A percentile compares a stretch with the other conserved stretches of the same genome.
These are phyloP conservation scores for Tamias sibiricus DNA, from an alignment of 2,113 vertebrate genomes.

Conservation along the genomic window DNA sequence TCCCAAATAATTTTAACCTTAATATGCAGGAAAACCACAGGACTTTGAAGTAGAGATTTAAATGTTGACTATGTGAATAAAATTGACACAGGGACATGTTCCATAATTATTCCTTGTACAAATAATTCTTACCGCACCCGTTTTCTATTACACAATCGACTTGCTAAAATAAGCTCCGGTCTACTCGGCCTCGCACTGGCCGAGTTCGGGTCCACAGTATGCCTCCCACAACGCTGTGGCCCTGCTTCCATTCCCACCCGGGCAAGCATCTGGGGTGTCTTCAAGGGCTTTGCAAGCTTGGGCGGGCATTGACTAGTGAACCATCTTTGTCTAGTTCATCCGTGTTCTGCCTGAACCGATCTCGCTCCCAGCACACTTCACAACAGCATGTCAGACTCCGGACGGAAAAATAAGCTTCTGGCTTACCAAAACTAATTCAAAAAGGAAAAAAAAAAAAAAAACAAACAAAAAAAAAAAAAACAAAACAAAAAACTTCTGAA, in stretches of 20 bases:
- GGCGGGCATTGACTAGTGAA: not conserved
- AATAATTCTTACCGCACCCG: rapidly evolving
- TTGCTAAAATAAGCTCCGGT: not conserved
- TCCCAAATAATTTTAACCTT: not conserved
- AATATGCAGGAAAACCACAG: not conserved
- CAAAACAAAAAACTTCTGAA: not conserved
- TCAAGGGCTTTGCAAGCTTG: rapidly evolving
- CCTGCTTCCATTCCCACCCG: not conserved
- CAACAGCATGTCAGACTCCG: not conserved
- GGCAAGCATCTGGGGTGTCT: not conserved
- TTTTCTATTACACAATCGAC: not conserved
- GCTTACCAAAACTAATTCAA: not conserved
- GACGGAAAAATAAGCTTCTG: not conserved
- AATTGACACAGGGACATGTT: not conserved
- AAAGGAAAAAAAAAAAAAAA: not conserved
- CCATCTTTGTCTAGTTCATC: not conserved
- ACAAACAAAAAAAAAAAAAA: not conserved
- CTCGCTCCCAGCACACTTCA: not conserved
- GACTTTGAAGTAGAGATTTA: not conserved
- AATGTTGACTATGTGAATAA: not conserved
- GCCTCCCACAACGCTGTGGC: not conserved
- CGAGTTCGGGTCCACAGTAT: not conserved
- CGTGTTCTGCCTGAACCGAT: not conserved
- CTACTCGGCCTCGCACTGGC: not conserved
- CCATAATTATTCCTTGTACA: not conserved